A percentile compares a stretch with the other conserved stretches of the same genome.
These are phyloP conservation scores for Meandrina meandrites DNA, from an alignment of 92 coral and sea anemone genomes.

Conservation along the genomic window DNA sequence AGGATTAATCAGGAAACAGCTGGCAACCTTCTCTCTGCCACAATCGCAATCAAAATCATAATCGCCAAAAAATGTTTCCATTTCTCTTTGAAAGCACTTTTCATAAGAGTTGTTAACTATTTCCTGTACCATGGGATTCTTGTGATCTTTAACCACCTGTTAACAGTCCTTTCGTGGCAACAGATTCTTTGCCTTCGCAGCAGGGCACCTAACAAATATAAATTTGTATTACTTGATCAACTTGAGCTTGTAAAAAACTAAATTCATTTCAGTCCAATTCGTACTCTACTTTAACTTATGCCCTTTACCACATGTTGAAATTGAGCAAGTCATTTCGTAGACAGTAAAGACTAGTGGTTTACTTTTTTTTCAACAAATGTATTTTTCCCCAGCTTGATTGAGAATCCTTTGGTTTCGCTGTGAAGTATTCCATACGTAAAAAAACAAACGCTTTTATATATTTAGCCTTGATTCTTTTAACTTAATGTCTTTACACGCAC, in stretches of 20 bases:
- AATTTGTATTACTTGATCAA: background rate
- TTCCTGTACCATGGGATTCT: conserved; percentile 15
- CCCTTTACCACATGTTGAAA: too few relatives aligned
- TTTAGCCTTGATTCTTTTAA: too few relatives aligned
- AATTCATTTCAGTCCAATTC: background rate
- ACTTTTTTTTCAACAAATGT: too few relatives aligned
- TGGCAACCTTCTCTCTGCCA: background rate
- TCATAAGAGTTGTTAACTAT: conserved; percentile 11
- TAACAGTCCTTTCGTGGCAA: conserved; percentile 38
- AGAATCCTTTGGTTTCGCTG: background rate
- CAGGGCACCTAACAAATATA: background rate
- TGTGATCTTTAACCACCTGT: conserved; percentile 35
- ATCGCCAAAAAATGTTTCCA: background rate
- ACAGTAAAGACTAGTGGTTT: too few relatives aligned
- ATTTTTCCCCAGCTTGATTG: too few relatives aligned
- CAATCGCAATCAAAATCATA: background rate
- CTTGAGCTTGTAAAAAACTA: background rate
- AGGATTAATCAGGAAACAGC: background rate
- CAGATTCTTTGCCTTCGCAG: conserved; percentile 21
- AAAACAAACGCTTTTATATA: too few relatives aligned
- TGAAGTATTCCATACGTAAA: background rate
- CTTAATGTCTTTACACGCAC: too few relatives aligned
- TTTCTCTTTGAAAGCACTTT: background rate
- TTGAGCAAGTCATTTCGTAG: too few relatives aligned
- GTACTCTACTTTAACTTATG: too few relatives aligned